phyloP scores from a whole-genome alignment of 1,140 invertebrate genomes.

The Notospermus geniculatus region DNA sequence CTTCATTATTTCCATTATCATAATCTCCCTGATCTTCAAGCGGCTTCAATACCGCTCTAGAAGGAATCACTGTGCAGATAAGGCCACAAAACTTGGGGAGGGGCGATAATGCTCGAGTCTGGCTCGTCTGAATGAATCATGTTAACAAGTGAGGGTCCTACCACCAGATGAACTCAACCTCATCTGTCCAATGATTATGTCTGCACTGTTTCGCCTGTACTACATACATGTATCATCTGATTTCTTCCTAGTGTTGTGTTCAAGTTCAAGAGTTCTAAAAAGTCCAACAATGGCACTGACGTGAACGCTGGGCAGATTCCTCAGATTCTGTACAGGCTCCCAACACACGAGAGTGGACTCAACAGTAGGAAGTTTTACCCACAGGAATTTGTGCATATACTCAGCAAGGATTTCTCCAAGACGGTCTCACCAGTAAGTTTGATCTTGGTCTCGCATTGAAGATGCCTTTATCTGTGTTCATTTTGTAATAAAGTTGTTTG shows the following conservation, averaged over 20 bases:
- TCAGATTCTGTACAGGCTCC: conserved; percentile 82
- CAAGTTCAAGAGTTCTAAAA: conserved; percentile 94
- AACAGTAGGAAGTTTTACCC: conserved; percentile 1
- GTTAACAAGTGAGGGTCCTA: too few relatives aligned
- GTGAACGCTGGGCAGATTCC: conserved; percentile 97
- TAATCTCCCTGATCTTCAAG: too few relatives aligned
- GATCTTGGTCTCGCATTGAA: not conserved
- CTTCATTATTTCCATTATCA: too few relatives aligned
- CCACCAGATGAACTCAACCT: too few relatives aligned
- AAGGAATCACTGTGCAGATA: too few relatives aligned
- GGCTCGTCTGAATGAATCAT: too few relatives aligned
- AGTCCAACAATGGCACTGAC: conserved; percentile 98
- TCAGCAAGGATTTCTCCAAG: conserved; percentile 42
- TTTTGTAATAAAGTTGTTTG: too few relatives aligned
- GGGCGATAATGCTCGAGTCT: too few relatives aligned
- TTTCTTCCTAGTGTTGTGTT: conserved; percentile 74
- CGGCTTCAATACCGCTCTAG: too few relatives aligned
- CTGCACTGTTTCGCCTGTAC: too few relatives aligned
- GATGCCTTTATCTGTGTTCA: not conserved
- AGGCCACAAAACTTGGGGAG: too few relatives aligned
- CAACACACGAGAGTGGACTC: conserved; percentile 33
- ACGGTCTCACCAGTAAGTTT: conserved; percentile 45
- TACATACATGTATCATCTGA: not conserved
- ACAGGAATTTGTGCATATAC: conserved; percentile 36
- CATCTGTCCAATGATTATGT: too few relatives aligned